Conservation (phyloP, 2,888 invertebrate species). For the Crocallis elinguaria region DNA sequence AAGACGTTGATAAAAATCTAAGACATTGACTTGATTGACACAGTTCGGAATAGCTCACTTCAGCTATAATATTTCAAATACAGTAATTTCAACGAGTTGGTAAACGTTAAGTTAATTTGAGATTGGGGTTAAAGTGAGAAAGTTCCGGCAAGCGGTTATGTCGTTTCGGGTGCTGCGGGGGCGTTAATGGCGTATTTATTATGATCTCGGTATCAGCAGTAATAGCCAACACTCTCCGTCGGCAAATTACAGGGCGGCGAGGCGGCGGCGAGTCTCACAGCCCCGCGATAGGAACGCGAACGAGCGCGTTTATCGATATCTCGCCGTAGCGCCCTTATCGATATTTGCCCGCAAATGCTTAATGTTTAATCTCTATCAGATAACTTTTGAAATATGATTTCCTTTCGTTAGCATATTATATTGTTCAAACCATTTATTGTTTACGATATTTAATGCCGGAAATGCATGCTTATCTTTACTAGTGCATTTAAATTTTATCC, state of each 20-base stretch:
- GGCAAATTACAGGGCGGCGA: slow-evolving; percentile 85
- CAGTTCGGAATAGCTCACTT: background rate
- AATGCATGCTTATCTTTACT: slow-evolving; percentile 28
- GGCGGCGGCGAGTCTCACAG: slow-evolving; percentile 69
- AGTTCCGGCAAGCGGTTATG: slow-evolving; percentile 61
- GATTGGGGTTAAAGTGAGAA: slow-evolving; percentile 36
- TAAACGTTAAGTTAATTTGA: slow-evolving; percentile 27
- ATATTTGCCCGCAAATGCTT: slow-evolving; percentile 61
- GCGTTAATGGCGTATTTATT: slow-evolving; percentile 85
- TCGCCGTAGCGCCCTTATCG: slow-evolving; percentile 58
- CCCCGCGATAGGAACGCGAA: slow-evolving; percentile 62
- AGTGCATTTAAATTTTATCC: slow-evolving; percentile 26
- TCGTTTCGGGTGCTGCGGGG: slow-evolving; percentile 81
- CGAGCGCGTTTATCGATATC: slow-evolving; percentile 68
- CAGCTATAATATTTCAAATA: slow-evolving; percentile 10
- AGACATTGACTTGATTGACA: background rate
- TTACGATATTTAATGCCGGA: slow-evolving; percentile 36
- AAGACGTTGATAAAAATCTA: too few species aligned
- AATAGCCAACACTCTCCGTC: slow-evolving; percentile 84
- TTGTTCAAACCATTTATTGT: slow-evolving; percentile 41
- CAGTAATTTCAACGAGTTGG: slow-evolving; percentile 17
- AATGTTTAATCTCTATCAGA: slow-evolving; percentile 59
- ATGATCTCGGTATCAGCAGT: slow-evolving; percentile 84
- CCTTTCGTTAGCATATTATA: slow-evolving; percentile 48
- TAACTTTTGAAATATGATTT: slow-evolving; percentile 64